Conservation (phyloP, 1,140 invertebrate species). For the Bombus picipes region DNA sequence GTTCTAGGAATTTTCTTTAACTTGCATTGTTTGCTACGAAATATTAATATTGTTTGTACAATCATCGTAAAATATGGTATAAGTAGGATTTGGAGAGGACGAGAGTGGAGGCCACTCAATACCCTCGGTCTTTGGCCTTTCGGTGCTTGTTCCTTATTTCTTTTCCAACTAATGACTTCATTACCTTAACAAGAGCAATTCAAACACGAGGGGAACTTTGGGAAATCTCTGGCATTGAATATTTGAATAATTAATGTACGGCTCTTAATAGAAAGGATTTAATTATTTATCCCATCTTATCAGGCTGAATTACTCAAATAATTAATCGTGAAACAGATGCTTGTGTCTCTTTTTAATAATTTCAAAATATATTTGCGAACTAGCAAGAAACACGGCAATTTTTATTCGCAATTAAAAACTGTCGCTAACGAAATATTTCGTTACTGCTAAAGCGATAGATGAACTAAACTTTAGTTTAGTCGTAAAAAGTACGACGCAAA, state of each 20-base stretch:
- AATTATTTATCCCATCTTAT: background rate
- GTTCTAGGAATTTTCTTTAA: too few species aligned
- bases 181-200: conserved; percentile 26
- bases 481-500: background rate
- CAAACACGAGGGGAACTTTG: background rate
- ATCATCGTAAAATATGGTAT: background rate
- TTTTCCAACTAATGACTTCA: conserved; percentile 25
- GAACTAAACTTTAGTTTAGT: background rate
- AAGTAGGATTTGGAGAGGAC: background rate
- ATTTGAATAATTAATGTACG: conserved; percentile 19
- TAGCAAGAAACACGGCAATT: background rate
- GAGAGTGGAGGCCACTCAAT: background rate
- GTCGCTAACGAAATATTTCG: too few species aligned
- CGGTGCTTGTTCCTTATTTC: background rate
- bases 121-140: background rate
- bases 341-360: too few species aligned
- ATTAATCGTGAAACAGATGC: background rate
- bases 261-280: background rate
- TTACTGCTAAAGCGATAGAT: background rate
- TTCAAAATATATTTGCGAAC: too few species aligned
- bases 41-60: background rate
- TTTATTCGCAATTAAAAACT: background rate
- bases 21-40: background rate
- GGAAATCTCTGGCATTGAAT: background rate
- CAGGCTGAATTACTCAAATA: background rate